Base-by-base conservation (phyloP, 2,113 vertebrate species). In the Pteronura brasiliensis region DNA sequence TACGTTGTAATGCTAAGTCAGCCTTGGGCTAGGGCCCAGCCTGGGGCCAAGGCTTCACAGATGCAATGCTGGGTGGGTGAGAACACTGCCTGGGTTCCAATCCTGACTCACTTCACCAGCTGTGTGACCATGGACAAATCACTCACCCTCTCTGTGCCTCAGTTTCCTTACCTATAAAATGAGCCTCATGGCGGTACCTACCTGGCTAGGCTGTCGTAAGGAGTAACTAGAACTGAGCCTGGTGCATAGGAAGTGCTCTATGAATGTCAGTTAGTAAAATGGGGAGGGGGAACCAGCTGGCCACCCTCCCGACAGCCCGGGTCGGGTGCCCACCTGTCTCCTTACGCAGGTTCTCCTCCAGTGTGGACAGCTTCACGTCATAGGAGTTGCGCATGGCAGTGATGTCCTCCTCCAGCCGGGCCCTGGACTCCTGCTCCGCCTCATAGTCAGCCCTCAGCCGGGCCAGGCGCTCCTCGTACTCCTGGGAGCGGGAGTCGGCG, bases 401-500 rank as follows among this genome's bases (percentile, higher is more conserved):
- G 8, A 99, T 99, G 96, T 99, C 99, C 94, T 99, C 99, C 98
- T 99, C 99, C 47, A 99, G 99, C 96, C 97, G 97, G 42, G 98
- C 98, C 0, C 98, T 98, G 82, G 99, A 99, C 0, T 99, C 99
- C 98, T 99, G 99, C 98, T 99, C 99, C 0, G 98, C 99, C 85
- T 99, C 97, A 8, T 99, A 99, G 71, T 99, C 99, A 0, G 99
- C 99, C 98, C 99, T 99, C 92, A 99, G 95, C 95, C 52, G 98
- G 90, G 99, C 98, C 97, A 99, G 99, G 95, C 97, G 99, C 93
- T 98, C 98, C 85, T 99, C 99, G 0, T 99, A 99, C 87, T 99
- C 99, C 99, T 99, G 98, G 39, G 95, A 72, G 79, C 3, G 14
- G 0, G 0, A 1, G 15, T 10, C 25, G 31, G 5, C n/a, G n/a